Evolutionary conservation across 2,797 vertebrate species (phyloP), one percentile per base, ranked within the genome.

Genomic region (Nyctalus aviator): DNA sequence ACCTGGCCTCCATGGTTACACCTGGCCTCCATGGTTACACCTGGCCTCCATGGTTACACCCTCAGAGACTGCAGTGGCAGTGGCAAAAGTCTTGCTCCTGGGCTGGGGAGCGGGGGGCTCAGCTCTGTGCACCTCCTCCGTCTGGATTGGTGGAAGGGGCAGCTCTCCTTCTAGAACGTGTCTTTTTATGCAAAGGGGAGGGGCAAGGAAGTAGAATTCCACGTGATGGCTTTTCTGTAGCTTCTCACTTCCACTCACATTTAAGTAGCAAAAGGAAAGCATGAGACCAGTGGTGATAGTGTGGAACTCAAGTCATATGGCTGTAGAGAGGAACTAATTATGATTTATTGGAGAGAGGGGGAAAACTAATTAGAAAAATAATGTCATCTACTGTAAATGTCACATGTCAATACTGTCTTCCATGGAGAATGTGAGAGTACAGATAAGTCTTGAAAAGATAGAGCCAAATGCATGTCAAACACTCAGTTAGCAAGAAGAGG

Each of bases 101-200:
- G 35, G 5, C 57, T 92, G 27, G 15, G n/a, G 57, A 69, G 69
- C 66, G 2, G 37, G 44, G 30, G 68, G 11, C 48, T 83, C 18
- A 73, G 48, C 46, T 92, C 55, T 69, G 2, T 78, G 25, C 87
- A 71, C 37, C n/a, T 83, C 78, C 69, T 92, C 62, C 17, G 85
- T 88, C 37, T 68, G 50, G 27, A 27, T 44, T 86, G 25, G 10
- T 48, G 93, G 59, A 86, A 79, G 32, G 59, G 90, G 81, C 27
- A 72, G 25, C 23, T 44, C 30, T 10, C 72, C 32, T 72, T 90
- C 75, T 81, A 23, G 25, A 57, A 25, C 44, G 12, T 78, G 10
- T 27, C 53, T 93, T 91, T 90, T 64, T 71, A 73, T 35, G 64
- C 32, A 76, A 37, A 90, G 23, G 41, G 32, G 90, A 79, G 68